These are phyloP conservation scores for Yponomeuta cagnagella DNA, from an alignment of 2,888 invertebrate species.

Conservation along the genomic window DNA sequence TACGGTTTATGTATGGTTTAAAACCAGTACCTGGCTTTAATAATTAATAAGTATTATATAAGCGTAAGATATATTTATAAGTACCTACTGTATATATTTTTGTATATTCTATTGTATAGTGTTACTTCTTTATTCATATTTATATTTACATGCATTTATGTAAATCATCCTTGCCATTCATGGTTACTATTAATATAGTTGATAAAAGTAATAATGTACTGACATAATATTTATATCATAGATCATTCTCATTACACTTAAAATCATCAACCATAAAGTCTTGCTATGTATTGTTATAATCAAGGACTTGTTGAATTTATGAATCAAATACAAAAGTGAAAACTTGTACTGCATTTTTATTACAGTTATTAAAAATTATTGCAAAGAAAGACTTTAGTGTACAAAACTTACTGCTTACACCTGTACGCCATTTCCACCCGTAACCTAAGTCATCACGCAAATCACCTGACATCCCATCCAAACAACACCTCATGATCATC, in stretches of 20 bases:
- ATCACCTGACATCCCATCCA: neutral
- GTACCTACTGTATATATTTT: conserved; percentile 16
- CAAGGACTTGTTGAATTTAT: neutral
- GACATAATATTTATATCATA: conserved; percentile 17
- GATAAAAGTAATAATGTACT: conserved; percentile 6
- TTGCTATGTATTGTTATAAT: neutral
- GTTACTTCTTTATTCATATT: conserved; percentile 12
- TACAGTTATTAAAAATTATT: neutral
- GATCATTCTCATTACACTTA: conserved; percentile 16
- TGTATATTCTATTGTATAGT: conserved; percentile 21
- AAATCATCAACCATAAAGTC: conserved; percentile 1
- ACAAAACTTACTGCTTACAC: neutral
- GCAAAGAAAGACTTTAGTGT: neutral
- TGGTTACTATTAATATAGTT: conserved; percentile 10
- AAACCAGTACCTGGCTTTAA: conserved; percentile 61
- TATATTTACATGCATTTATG: conserved; percentile 16
- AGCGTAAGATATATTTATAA: conserved; percentile 29
- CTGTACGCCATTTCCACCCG: neutral
- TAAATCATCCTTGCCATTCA: conserved; percentile 21
- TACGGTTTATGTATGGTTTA: conserved; percentile 30
- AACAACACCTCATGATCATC: neutral
- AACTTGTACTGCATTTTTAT: conserved; percentile 3
- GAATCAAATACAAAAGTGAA: neutral
- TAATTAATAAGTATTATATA: conserved; percentile 46
- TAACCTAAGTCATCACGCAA: neutral